A percentile compares a stretch with the other conserved stretches of the same genome.
These are phyloP conservation scores for Neomicropteryx cornuta DNA, from an alignment of 1,140 invertebrate genomes.

Conservation along the genomic window DNA sequence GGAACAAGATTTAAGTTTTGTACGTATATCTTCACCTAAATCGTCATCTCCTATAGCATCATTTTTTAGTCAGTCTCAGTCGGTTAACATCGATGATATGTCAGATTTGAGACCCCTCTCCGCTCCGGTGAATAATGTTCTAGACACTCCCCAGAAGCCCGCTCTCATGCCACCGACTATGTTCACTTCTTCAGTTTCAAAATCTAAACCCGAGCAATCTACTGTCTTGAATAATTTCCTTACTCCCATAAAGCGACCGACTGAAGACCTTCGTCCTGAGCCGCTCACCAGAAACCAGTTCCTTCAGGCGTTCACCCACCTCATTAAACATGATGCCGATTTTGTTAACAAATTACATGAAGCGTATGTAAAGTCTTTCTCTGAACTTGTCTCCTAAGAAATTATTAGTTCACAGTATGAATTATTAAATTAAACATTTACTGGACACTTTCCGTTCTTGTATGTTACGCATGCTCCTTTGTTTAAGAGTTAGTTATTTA, in stretches of 20 bases:
- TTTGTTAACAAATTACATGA: conserved; percentile 82
- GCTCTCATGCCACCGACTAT: conserved; percentile 74
- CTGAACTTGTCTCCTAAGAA: too few species aligned
- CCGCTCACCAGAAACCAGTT: conserved; percentile 79
- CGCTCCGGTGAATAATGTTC: conserved; percentile 32
- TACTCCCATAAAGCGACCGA: conserved; percentile 21
- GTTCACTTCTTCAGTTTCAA: conserved; percentile 48
- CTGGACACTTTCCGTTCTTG: too few species aligned
- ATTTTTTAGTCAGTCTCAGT: conserved; percentile 35
- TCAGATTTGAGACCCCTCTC: too few species aligned
- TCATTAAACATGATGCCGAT: conserved; percentile 76
- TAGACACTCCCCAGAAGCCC: conserved; percentile 47
- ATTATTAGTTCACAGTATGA: too few species aligned
- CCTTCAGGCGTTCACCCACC: conserved; percentile 75
- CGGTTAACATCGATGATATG: too few species aligned
- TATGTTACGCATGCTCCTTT: too few species aligned
- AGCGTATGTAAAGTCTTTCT: conserved; percentile 77
- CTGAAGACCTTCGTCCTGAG: conserved; percentile 39
- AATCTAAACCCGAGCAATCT: conserved; percentile 12
- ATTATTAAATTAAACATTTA: too few species aligned
- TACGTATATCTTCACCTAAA: conserved; percentile 38
- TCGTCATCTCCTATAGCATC: conserved; percentile 35
- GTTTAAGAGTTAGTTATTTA: too few species aligned
- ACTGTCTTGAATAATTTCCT: conserved; percentile 14
- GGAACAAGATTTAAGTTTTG: conserved; percentile 41